A percentile compares a stretch with the other conserved stretches of the same genome.
Evolutionary conservation across 2,888 invertebrate genomes (phyloP).

Genomic region (Tanytarsus gracilentus): DNA sequence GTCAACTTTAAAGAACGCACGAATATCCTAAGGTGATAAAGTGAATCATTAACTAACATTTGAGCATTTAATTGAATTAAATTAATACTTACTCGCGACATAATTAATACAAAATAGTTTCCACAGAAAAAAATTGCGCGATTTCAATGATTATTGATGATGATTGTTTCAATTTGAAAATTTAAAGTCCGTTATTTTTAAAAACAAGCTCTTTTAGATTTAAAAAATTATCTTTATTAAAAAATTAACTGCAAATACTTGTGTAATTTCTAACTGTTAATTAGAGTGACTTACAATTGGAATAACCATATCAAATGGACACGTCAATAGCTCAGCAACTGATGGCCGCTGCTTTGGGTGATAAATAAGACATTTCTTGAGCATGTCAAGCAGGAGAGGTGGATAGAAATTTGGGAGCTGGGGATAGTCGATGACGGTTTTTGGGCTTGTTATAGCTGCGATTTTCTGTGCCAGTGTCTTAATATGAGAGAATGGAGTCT

Average conservation of each 20-base stretch:
- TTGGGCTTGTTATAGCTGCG: conserved; percentile 65
- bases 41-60: not conserved
- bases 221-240: no score
- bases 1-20: conserved; percentile 15
- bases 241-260: no score
- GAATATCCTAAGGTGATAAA: conserved; percentile 5
- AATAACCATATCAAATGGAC: conserved; percentile 43
- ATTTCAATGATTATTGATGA: no score
- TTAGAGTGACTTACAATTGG: no score
- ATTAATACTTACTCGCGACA: not conserved
- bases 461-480: conserved; percentile 62
- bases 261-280: no score
- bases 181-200: no score
- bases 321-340: conserved; percentile 40
- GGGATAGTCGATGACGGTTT: conserved; percentile 66
- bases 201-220: no score
- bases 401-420: conserved; percentile 47
- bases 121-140: no score
- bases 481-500: conserved; percentile 84
- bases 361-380: conserved; percentile 39
- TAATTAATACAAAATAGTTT: no score
- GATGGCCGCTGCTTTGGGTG: conserved; percentile 41
- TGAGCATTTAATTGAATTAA: not conserved
- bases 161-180: no score
- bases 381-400: conserved; percentile 40